A percentile compares a stretch with the other conserved stretches of the same genome.
These are phyloP conservation scores for Caenorhabditis briggsae DNA, from an alignment of 1,140 invertebrate species.

Conservation along the genomic window DNA sequence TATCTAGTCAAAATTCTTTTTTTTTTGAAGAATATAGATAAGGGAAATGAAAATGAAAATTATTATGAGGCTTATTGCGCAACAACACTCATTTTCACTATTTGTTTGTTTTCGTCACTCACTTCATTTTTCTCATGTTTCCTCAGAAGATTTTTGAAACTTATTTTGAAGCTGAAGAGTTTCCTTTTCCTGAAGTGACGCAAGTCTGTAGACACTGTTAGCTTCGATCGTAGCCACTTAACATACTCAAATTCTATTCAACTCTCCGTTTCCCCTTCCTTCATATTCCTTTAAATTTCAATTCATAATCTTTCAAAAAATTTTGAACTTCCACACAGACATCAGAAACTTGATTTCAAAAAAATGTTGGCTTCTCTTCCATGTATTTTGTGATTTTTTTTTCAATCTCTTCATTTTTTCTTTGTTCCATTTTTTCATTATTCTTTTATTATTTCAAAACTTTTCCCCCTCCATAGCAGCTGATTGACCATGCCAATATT, in stretches of 20 bases:
- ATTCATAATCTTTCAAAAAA: neutral
- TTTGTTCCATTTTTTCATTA: slow-evolving; percentile 21
- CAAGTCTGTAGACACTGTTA: neutral
- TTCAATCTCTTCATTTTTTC: neutral
- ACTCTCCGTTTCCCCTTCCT: neutral
- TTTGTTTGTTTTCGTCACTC: neutral
- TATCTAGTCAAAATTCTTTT: slow-evolving; percentile 12
- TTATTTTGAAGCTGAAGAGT: slow-evolving; percentile 18
- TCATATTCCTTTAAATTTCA: neutral
- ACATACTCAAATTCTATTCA: slow-evolving; percentile 17
- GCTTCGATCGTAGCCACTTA: slow-evolving; percentile 41
- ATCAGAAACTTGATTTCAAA: no score
- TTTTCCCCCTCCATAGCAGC: no score
- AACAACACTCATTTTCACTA: slow-evolving; percentile 25
- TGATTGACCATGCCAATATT: neutral
- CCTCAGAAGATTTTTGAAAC: slow-evolving; percentile 14
- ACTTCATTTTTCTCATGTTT: neutral
- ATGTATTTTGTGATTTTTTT: slow-evolving; percentile 11
- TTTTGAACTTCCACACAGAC: neutral
- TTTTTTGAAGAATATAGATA: neutral
- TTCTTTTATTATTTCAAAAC: slow-evolving; percentile 11
- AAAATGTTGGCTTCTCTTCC: neutral
- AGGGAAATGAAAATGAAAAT: slow-evolving; percentile 11
- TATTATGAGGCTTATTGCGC: slow-evolving; percentile 20
- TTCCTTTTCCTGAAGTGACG: slow-evolving; percentile 1